Percentiles rank a stretch among this genome's conserved stretches.
Conservation (phyloP, 2,888 invertebrate genomes). For the Cephus pulcher region DNA sequence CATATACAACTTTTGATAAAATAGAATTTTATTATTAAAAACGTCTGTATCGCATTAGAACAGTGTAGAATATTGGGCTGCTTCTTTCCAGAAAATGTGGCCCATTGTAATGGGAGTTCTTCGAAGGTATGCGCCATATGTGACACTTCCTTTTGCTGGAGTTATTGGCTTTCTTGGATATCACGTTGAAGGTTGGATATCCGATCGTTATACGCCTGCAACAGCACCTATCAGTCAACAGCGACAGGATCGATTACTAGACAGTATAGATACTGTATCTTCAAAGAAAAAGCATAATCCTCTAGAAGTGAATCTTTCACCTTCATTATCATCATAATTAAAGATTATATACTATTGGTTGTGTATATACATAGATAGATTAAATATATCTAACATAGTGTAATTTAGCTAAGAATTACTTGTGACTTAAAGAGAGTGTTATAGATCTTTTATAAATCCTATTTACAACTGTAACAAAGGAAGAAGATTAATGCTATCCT, state of each 20-base stretch:
- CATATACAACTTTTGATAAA: background rate
- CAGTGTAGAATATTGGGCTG: background rate
- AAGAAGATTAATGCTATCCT: background rate
- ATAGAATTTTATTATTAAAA: background rate
- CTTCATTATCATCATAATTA: constrained; percentile 50
- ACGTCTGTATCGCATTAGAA: background rate
- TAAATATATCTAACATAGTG: background rate
- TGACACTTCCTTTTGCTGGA: constrained; percentile 86
- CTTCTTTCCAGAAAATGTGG: constrained; percentile 76
- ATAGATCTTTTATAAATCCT: background rate
- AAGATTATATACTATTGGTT: constrained; percentile 4
- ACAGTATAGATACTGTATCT: constrained; percentile 41
- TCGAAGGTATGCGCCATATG: constrained; percentile 80
- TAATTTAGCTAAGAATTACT: background rate
- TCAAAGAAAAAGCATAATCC: constrained; percentile 52
- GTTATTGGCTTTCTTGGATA: constrained; percentile 89
- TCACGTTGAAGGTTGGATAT: constrained; percentile 80
- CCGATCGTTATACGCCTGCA: constrained; percentile 80
- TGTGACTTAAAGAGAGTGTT: background rate
- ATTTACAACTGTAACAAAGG: background rate
- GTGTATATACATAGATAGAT: background rate
- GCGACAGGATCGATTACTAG: constrained; percentile 55
- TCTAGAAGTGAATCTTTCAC: constrained; percentile 61
- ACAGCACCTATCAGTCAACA: constrained; percentile 55
- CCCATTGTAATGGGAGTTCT: constrained; percentile 76